Evolutionary conservation across 2,888 invertebrate species (phyloP), one percentile per base, ranked within the genome.

Genomic region (Lasioglossum pauxillum): DNA sequence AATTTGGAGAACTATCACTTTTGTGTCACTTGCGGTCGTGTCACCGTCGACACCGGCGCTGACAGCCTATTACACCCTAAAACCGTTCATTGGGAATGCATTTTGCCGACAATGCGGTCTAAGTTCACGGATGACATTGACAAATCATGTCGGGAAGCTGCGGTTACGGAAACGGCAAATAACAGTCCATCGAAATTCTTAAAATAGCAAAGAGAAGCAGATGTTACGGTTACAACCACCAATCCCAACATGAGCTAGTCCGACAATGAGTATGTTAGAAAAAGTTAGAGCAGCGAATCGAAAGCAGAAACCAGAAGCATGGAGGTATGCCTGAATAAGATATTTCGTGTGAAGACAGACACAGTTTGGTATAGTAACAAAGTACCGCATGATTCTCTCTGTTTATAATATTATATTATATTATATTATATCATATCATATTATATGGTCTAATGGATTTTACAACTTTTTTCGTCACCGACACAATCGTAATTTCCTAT

Each of bases 331-430:
- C 78, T 67, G 64, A 69, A 46, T 80, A 76, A 87, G 72, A 80
- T 81, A 78, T 60, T 79, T 60, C 73, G 69, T 46, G 79, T 78
- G 88, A 84, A 89, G 89, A 88, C 72, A 84, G 89, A 89, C 88
- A 69, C 88, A 89, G 89, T 85, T 89, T 72, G 76, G 83, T 86
- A 89, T 88, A 86, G 82, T 75, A 87, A 87, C 89, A 83, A 86
- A 79, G 76, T 78, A 76, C 46, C 77, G 14, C 53, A 23, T 46
- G 60, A 12, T 57, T 60, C n/a, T 23, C 5, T 71, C 41, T 23
- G 14, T 71, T 71, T 23, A 53, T 71, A 35, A 12, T 67, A 12
- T n/a, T 27, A 12, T 35, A 4, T 67, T 69, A 67, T 67, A 10
- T 23, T 10, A 4, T 35, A 10, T 69, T 38, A 67, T 23, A 23